These are phyloP conservation scores for Drosophila setosimentum DNA, from an alignment of 2,888 invertebrate species.

Conservation along the genomic window DNA sequence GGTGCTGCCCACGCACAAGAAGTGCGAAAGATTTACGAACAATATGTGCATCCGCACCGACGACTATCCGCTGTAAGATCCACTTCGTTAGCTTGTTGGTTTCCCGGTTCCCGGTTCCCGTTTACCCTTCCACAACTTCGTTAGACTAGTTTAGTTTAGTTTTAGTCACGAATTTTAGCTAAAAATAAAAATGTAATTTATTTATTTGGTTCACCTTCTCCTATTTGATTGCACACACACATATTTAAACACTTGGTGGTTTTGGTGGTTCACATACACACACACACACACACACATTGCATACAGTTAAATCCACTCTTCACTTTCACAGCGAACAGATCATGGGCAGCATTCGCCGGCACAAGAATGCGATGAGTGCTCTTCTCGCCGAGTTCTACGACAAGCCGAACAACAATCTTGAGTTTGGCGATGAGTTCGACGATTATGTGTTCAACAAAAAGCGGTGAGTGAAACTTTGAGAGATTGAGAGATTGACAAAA, in stretches of 20 bases:
- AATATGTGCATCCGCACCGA: constrained; percentile 90
- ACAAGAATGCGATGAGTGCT: constrained; percentile 89
- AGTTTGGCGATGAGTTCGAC: constrained; percentile 83
- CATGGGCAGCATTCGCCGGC: constrained; percentile 88
- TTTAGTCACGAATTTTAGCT: constrained; percentile 26
- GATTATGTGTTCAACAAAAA: constrained; percentile 80
- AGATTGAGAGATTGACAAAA: background rate
- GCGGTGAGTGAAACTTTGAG: constrained; percentile 63
- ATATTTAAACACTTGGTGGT: constrained; percentile 46
- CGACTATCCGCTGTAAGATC: constrained; percentile 92
- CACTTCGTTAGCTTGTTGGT: constrained; percentile 49
- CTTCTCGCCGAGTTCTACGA: constrained; percentile 90
- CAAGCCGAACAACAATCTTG: constrained; percentile 82
- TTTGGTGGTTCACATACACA: constrained; percentile 43
- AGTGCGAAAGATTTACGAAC: constrained; percentile 90
- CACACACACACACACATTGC: constrained; percentile 18
- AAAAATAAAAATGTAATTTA: constrained; percentile 67
- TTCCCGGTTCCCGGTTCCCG: constrained; percentile 39
- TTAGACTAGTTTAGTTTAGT: constrained; percentile 38
- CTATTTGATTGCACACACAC: constrained; percentile 48
- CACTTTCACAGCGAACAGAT: constrained; percentile 87
- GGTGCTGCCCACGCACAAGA: constrained; percentile 67
- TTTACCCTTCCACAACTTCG: constrained; percentile 10
- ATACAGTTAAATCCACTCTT: constrained; percentile 19
- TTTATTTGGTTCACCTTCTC: constrained; percentile 46